Evolutionary conservation across 2,797 vertebrate genomes (phyloP), one percentile per base, ranked within the genome.

Genomic region (Hafferia zeledoni): DNA sequence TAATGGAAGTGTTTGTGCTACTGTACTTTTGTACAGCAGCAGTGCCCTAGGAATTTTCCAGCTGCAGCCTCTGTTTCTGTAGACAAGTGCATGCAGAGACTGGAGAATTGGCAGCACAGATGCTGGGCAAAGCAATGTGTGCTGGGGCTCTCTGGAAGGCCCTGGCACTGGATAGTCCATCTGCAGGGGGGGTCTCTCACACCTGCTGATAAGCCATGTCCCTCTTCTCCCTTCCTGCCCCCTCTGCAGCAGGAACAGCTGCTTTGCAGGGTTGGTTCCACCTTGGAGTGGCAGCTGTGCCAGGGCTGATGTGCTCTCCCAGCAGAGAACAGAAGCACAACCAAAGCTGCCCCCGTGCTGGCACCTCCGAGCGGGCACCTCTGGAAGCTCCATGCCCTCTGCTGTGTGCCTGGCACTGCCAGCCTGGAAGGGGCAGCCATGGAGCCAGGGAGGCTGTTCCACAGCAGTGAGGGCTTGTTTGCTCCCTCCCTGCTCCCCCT

Each of bases 381-480:
- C 84, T 28, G 35, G 61, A 37, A 67, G 80, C 80, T 5, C 60
- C 37, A 1, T 20, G 52, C 44, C 60, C 78, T 85, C 55, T 90
- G 81, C 75, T 82, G 28, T 13, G 13, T 88, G 65, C 80, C 60
- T n/a, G 8, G 60, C 27, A 65, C 23, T 96, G 94, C 94, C 94
- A 95, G 92, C 87, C 41, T 65, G 89, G 90, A 71, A 55, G 55
- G 78, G 89, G 78, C 90, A 71, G 79, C 67, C 33, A 7, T 64
- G 88, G 80, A 92, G 75, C 84, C 57, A n/a, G 52, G 81, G 76
- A 35, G 91, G 94, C 87, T 95, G 85, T 67, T 84, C 43, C 86
- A 67, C 85, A 81, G 55, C 94, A 83, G 63, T 0, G 0, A 90
- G 93, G 83, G 67, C 67, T 91, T 50, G 85, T 90, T 94, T 93